These are phyloP conservation scores for Drosophila jambulina DNA, from an alignment of 1,140 invertebrate species.

Conservation along the genomic window DNA sequence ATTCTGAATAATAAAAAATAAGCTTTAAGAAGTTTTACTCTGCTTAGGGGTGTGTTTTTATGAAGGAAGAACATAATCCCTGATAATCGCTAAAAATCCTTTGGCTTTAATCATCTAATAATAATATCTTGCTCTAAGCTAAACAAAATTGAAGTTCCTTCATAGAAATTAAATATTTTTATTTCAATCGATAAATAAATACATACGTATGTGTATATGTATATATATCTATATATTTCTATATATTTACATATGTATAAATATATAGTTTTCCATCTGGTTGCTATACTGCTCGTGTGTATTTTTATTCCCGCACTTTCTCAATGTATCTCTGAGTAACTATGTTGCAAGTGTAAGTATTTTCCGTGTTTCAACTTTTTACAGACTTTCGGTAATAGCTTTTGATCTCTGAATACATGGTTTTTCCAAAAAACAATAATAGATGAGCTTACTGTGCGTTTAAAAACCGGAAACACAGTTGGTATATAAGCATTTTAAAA, in stretches of 20 bases:
- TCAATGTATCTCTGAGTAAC: constrained; percentile 33
- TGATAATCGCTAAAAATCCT: no score
- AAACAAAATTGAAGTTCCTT: background rate
- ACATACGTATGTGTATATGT: constrained; percentile 21
- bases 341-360: background rate
- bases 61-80: no score
- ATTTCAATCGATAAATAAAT: constrained; percentile 37
- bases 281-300: constrained; percentile 32
- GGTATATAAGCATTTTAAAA: background rate
- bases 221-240: no score
- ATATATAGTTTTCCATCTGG: constrained; percentile 47
- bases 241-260: constrained; percentile 11
- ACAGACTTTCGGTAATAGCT: constrained; percentile 15
- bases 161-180: constrained; percentile 28
- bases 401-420: constrained; percentile 32
- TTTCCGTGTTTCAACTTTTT: background rate
- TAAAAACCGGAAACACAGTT: background rate
- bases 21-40: background rate
- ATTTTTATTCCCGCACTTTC: constrained; percentile 41
- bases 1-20: constrained; percentile 22
- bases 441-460: constrained; percentile 9
- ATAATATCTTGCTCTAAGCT: background rate
- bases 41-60: background rate
- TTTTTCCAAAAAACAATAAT: background rate
- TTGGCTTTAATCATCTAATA: no score